Conservation (phyloP, 2,888 invertebrate genomes). For the Sphaerophoria taeniata region DNA sequence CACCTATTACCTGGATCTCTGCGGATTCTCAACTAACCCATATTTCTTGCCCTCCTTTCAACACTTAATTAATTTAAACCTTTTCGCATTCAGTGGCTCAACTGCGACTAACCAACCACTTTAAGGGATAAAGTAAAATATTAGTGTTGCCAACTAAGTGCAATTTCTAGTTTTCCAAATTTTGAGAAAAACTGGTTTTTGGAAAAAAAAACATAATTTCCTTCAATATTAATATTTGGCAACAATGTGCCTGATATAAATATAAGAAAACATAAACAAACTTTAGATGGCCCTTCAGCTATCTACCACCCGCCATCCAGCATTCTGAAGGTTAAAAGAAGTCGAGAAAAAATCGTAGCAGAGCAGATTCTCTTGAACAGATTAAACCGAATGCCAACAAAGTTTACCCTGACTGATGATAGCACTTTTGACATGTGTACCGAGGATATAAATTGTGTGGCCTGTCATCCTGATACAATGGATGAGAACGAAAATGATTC, state of each 20-base stretch:
- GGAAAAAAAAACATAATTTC: too few species aligned
- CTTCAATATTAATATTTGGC: neutral
- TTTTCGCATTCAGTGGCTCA: slow-evolving; percentile 41
- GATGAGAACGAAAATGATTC: slow-evolving; percentile 51
- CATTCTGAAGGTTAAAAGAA: slow-evolving; percentile 13
- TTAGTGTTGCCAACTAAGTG: slow-evolving; percentile 16
- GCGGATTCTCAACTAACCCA: neutral
- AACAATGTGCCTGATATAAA: slow-evolving; percentile 13
- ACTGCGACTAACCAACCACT: slow-evolving; percentile 34
- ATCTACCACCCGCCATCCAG: neutral
- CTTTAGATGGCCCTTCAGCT: neutral
- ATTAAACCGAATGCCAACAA: slow-evolving; percentile 50
- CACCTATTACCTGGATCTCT: neutral
- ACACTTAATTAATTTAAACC: slow-evolving; percentile 70
- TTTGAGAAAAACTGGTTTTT: too few species aligned
- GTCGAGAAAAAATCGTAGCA: slow-evolving; percentile 16
- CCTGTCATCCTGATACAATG: slow-evolving; percentile 53
- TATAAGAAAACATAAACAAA: slow-evolving; percentile 40
- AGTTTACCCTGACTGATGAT: slow-evolving; percentile 67
- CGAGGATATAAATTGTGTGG: slow-evolving; percentile 38
- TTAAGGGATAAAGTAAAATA: neutral
- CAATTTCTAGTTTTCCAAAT: too few species aligned
- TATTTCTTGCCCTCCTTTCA: slow-evolving; percentile 5
- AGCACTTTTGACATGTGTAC: slow-evolving; percentile 53
- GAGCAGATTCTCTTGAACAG: slow-evolving; percentile 38